Conservation (phyloP, 37 sponge, comb jelly and placozoan genomes). For the Oopsacas minuta region DNA sequence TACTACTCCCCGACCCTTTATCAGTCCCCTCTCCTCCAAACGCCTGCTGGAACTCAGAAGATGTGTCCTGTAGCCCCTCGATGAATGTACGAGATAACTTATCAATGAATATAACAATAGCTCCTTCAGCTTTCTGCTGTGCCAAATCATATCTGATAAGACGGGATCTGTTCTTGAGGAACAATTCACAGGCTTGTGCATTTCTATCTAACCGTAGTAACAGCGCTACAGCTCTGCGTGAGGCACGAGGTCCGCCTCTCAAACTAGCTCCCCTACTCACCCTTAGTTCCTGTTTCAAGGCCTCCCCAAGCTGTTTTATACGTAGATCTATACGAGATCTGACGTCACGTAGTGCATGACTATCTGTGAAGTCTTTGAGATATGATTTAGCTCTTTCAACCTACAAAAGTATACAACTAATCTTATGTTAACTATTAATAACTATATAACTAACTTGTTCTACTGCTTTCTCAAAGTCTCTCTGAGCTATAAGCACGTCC, state of each 20-base stretch:
- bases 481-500: conserved; percentile 89
- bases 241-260: conserved; percentile 70
- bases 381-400: conserved; percentile 36
- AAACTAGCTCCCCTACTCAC: conserved; percentile 56
- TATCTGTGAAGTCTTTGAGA: conserved; percentile 47
- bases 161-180: conserved; percentile 54
- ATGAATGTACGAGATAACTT: conserved; percentile 65
- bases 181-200: conserved; percentile 73
- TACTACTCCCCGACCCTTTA: conserved; percentile 11
- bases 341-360: conserved; percentile 47
- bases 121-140: conserved; percentile 75
- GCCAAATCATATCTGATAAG: conserved; percentile 42
- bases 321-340: conserved; percentile 50
- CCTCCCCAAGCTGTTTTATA: conserved; percentile 34
- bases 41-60: conserved; percentile 60
- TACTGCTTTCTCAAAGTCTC: conserved; percentile 89
- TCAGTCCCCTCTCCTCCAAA: conserved; percentile 27
- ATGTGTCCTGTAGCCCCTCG: conserved; percentile 46
- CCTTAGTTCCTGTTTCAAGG: conserved; percentile 73
- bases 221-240: conserved; percentile 51
- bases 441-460: neutral
- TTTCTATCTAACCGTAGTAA: conserved; percentile 57
- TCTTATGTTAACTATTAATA: neutral
- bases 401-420: neutral
- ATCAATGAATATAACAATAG: conserved; percentile 56